Evolutionary conservation across 2,888 invertebrate genomes (phyloP), one percentile per base, ranked within the genome.

Genomic region (Sylvicola cinctus): DNA sequence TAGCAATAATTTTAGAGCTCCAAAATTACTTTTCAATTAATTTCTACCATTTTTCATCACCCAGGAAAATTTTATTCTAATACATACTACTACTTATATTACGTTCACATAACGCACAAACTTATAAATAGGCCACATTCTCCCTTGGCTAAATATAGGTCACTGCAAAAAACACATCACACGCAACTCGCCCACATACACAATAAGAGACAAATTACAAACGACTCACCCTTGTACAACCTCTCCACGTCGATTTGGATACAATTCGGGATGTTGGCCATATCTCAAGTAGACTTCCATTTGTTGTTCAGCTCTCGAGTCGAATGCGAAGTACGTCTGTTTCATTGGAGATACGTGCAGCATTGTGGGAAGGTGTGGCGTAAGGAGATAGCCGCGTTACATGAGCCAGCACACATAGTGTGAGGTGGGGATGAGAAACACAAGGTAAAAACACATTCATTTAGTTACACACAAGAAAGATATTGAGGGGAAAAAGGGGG

Each of bases 231-330:
- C 85, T 37, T 81, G 74, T 2, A 85, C 80, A 14, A 87, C 73
- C 56, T 85, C 83, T 2, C 88, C 88, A 42, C 88, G 66, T 42
- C 88, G 65, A 52, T 87, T 87, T 2, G 88, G 88, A 55, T 88
- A 88, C 15, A 88, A 65, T 53, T 88, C 87, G 26, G 88, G 87
- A 65, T 87, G 87, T 49, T 85, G 87, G n/a, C 88, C 88, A 51
- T 87, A 88, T 41, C 88, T 68, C 34, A 83, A 65, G 52, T 84
- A 87, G 31, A 87, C 84, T 57, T 87, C 85, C 48, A 79, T 78
- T 58, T 85, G 85, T 51, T 87, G 85, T 55, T 88, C 88, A 29
- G 87, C 85, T 43, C 85, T 73, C 43, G 77, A 75, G 53, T 79
- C 77, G 57, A 80, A 79, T 49, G 75, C 74, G 56, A 78, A 75